A percentile compares a stretch with the other conserved stretches of the same genome.
Evolutionary conservation across 1,140 invertebrate species (phyloP).

Genomic region (Pogonognathellus flavescens): DNA sequence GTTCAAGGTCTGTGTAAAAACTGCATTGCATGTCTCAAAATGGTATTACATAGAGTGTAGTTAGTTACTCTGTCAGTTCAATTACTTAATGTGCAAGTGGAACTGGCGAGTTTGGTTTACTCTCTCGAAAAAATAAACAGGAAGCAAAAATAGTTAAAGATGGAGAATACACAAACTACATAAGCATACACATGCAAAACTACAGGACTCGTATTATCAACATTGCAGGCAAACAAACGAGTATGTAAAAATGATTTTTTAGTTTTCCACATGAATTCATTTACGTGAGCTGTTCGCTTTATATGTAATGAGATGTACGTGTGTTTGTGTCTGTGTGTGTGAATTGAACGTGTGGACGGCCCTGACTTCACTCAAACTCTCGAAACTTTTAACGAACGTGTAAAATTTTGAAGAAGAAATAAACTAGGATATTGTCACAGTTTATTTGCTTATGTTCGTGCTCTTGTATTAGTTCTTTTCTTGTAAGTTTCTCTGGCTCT

Average conservation of each 20-base stretch:
- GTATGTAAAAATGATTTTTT: conserved; percentile 28
- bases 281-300: not conserved
- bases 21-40: conserved; percentile 21
- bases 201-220: conserved; percentile 10
- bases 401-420: conserved; percentile 49
- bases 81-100: conserved; percentile 20
- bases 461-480: conserved; percentile 38
- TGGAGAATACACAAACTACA: conserved; percentile 16
- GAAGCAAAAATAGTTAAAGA: conserved; percentile 44
- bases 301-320: conserved; percentile 19
- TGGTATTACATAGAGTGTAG: not conserved
- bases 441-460: conserved; percentile 50
- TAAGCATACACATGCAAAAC: not conserved
- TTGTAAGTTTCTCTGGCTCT: conserved; percentile 3
- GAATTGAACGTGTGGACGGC: conserved; percentile 33
- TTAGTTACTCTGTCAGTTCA: not conserved
- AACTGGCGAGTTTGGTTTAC: conserved; percentile 22
- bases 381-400: conserved; percentile 35
- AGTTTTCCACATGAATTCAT: conserved; percentile 45
- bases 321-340: conserved; percentile 21
- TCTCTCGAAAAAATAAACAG: conserved; percentile 45
- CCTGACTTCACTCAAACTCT: conserved; percentile 23
- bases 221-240: not conserved
- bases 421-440: conserved; percentile 48
- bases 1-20: conserved; percentile 48